Base-by-base conservation (phyloP, 1,140 invertebrate genomes). In the Phortica variegata region DNA sequence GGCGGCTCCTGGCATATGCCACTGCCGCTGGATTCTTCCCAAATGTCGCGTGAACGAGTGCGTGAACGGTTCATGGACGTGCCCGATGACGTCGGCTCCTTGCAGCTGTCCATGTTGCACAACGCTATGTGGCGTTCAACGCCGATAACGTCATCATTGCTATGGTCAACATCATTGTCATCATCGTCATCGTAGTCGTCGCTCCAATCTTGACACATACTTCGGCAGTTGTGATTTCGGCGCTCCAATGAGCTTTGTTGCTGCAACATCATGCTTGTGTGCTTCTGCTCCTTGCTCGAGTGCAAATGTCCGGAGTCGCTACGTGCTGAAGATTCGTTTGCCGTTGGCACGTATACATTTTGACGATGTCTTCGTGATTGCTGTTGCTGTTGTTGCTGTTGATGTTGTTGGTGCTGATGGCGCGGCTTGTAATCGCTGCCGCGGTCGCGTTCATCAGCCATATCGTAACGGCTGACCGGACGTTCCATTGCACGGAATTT, bases 401-500 rank as follows among this genome's bases (percentile, higher is more conserved):
- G 26, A 10, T 5, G 34, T 17, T 3, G 2, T 19, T 13, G 18
- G n/a, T n/a, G n/a, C n/a, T n/a, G n/a, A n/a, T n/a, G n/a, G n/a
- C n/a, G n/a, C 16, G 46, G 32, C 34, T 43, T 38, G 16, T 40
- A 53, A n/a, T n/a, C 13, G 47, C 43, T 29, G n/a, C n/a, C 29
- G 8, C 15, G 21, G 34, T 69, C 62, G 10, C 65, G 61, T 13
- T 72, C 73, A 45, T 84, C 80, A 36, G 77, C 73, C 51, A 81
- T 79, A 6, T 73, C 65, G 13, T 73, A 73, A 7, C 70, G 62
- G 43, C 84, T 81, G 32, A 84, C 80, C 52, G 87, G 84, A 52
- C 84, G 79, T 73, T 91, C 88, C 77, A 91, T 81, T 17, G 85
- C 83, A 65, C 86, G 80, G 61, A 91, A 90, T 74, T 90, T 90